A percentile compares a stretch with the other conserved stretches of the same genome.
phyloP scores from a whole-genome alignment of 2,113 vertebrate genomes.

The Corydoras sp. region DNA sequence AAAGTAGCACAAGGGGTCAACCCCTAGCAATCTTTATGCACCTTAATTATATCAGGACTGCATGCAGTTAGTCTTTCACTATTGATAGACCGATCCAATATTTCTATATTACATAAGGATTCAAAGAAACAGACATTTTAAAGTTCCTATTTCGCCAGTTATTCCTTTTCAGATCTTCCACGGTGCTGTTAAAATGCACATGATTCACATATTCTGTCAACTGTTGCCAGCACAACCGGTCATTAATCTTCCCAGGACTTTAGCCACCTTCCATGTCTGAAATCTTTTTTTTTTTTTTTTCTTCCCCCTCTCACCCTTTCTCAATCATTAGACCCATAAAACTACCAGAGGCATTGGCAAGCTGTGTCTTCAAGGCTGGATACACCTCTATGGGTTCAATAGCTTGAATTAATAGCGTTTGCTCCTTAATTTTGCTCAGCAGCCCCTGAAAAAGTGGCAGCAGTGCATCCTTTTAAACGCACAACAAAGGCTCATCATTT shows the following conservation, averaged over 20 bases:
- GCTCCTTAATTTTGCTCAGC: slow-evolving; percentile 45
- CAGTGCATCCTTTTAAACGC: slow-evolving; percentile 50
- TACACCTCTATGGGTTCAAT: slow-evolving; percentile 51
- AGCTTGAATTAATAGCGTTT: slow-evolving; percentile 52
- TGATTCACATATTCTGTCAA: slow-evolving; percentile 11
- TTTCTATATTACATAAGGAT: too few species aligned
- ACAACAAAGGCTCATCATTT: slow-evolving; percentile 50
- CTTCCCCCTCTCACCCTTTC: slow-evolving; percentile 23
- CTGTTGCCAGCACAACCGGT: slow-evolving; percentile 15
- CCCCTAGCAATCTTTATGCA: slow-evolving; percentile 28
- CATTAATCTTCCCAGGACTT: slow-evolving; percentile 28
- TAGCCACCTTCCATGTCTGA: slow-evolving; percentile 14
- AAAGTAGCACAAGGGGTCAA: slow-evolving; percentile 24
- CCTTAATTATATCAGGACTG: not conserved
- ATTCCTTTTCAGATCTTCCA: not conserved
- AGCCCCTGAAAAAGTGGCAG: slow-evolving; percentile 43
- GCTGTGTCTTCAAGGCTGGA: slow-evolving; percentile 49
- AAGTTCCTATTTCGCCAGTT: not conserved
- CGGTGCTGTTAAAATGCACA: slow-evolving; percentile 1
- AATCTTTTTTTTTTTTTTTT: too few species aligned
- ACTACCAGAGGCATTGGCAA: slow-evolving; percentile 38
- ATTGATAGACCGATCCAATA: too few species aligned
- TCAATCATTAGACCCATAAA: slow-evolving; percentile 40
- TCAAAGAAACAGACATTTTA: too few species aligned
- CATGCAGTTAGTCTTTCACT: too few species aligned